Evolutionary conservation across 1,140 invertebrate species (phyloP).

Genomic region (Pantala flavescens): DNA sequence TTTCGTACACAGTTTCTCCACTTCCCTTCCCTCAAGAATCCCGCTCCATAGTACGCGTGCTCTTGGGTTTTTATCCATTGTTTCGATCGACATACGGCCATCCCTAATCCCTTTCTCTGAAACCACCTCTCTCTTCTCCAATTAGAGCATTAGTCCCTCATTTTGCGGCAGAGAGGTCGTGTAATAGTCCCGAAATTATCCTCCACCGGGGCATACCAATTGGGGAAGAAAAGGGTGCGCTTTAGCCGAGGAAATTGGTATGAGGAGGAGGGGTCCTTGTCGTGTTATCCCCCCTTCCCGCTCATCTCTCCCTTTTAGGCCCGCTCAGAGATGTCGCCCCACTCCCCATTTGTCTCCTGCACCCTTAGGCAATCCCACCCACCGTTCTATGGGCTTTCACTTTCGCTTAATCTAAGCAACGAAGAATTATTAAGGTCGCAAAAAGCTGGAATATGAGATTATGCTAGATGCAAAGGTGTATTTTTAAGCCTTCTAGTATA

Average conservation of each 20-base stretch:
- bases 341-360: background rate
- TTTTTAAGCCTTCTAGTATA: no score
- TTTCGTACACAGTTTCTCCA: no score
- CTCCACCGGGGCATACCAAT: background rate
- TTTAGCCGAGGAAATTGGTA: background rate
- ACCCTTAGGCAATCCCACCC: background rate
- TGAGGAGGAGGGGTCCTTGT: background rate
- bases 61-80: no score
- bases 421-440: no score
- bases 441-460: no score
- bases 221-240: background rate
- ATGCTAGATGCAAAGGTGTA: no score
- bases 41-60: no score
- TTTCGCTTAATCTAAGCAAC: no score
- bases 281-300: background rate
- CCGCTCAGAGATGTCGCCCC: background rate
- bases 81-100: no score
- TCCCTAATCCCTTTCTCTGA: background rate
- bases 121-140: background rate
- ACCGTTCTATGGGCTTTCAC: background rate
- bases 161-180: background rate
- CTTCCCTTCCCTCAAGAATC: no score
- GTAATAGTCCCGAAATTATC: constrained; percentile 2
- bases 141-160: background rate
- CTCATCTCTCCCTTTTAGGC: background rate